phyloP scores from a whole-genome alignment of 2,797 vertebrate genomes.

The Chloroceryle inda region DNA sequence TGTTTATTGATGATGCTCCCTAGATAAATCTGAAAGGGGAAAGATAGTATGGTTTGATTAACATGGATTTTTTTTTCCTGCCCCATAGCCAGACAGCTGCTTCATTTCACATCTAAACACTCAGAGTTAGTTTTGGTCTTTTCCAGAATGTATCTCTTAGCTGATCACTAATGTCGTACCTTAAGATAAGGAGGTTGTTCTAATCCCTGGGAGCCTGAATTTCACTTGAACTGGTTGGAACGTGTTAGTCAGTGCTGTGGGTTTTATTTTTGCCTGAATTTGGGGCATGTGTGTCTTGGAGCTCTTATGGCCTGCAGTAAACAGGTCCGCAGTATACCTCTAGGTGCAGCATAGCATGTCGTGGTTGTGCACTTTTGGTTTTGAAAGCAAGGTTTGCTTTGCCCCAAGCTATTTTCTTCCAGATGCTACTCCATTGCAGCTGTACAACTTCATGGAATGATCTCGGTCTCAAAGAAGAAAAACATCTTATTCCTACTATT shows the following conservation, averaged over 20 bases:
- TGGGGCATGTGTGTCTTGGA: neutral
- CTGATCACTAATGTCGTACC: neutral
- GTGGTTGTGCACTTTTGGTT: neutral
- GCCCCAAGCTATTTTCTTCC: slow-evolving; percentile 12
- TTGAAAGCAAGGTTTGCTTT: neutral
- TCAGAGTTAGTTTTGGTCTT: neutral
- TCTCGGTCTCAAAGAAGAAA: neutral
- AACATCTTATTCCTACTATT: neutral
- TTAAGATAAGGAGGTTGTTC: neutral
- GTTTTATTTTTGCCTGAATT: neutral
- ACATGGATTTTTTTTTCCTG: neutral
- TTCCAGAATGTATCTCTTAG: slow-evolving; percentile 40
- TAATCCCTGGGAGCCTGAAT: neutral
- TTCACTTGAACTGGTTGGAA: neutral
- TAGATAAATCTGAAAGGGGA: neutral
- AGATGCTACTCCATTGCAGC: neutral
- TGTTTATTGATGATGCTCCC: neutral
- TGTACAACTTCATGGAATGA: neutral
- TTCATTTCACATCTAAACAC: neutral
- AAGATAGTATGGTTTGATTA: neutral
- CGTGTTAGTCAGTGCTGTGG: neutral
- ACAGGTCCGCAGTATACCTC: neutral
- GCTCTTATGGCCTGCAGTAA: neutral
- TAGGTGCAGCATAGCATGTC: neutral
- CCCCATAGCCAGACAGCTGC: neutral